Evolutionary conservation across 2,888 invertebrate genomes (phyloP).

Genomic region (Mythimna impura): DNA sequence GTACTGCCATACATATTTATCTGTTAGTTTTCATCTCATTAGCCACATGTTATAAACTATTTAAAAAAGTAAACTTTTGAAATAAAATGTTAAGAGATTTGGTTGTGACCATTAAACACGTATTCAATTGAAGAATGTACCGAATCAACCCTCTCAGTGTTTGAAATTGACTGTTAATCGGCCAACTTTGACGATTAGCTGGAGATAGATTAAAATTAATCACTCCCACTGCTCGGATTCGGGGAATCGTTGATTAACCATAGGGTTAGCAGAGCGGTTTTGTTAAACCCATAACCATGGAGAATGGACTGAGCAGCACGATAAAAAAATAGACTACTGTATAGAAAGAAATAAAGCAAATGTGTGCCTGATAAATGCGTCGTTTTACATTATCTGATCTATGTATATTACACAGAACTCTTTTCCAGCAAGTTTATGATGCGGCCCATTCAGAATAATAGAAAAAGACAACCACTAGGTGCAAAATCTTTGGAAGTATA

Average conservation of each 20-base stretch:
- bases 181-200: conserved; percentile 82
- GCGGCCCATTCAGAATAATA: not conserved
- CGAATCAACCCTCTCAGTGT: conserved; percentile 60
- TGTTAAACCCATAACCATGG: conserved; percentile 39
- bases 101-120: conserved; percentile 21
- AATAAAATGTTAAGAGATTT: not conserved
- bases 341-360: not conserved
- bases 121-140: conserved; percentile 59
- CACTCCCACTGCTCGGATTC: conserved; percentile 69
- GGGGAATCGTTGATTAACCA: conserved; percentile 71
- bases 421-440: not conserved
- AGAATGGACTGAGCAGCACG: not conserved
- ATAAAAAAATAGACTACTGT: not conserved
- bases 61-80: too few relatives aligned
- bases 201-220: conserved; percentile 84
- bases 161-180: conserved; percentile 84
- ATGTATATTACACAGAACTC: too few relatives aligned
- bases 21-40: too few relatives aligned
- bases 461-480: not conserved
- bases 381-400: too few relatives aligned
- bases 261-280: conserved; percentile 66
- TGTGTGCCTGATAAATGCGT: not conserved
- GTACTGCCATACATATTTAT: too few relatives aligned
- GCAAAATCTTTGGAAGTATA: too few relatives aligned
- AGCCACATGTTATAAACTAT: too few relatives aligned